Base-by-base conservation (phyloP, 2,888 invertebrate genomes). In the Dolichomitus sp. region DNA sequence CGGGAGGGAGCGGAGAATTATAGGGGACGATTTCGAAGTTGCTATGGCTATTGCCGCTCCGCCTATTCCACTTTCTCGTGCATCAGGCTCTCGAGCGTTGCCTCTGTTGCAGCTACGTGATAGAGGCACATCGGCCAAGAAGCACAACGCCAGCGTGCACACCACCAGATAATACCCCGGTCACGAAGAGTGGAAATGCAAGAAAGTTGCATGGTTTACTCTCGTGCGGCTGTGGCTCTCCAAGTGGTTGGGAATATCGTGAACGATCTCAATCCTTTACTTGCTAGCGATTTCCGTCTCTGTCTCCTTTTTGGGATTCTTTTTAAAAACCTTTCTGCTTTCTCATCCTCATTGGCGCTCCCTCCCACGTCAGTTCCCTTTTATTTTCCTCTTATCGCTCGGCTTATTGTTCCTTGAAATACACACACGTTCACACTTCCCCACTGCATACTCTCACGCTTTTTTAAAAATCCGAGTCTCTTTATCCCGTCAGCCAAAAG, bases 401-500 rank as follows among this genome's bases (percentile, higher is more conserved):
- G 50, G 19, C 40, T 59, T 30, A 89, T 89, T 89, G 88, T 87
- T 88, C 87, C 85, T 80, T 84, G 85, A 66, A 82, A 86, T 87
- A 84, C 61, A 63, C 42, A 17, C 17, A 40, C 33, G 30, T 33
- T 57, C 70, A 59, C 57, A 68, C 81, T 70, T 66, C 42, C 40
- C 33, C 27, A 27, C 5, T 27, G 54, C 23, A 54, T 12, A 54
- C 12, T 42, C 30, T 7, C 42, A 23, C 12, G 19, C 57, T 27
- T 45, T 59, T 59, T 30, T 19, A 30, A 59, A 57, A 59, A 17
- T 19, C 19, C n/a, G 12, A 33, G 54, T 40, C 61, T 63, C 33
- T 61, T 52, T 63, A 33, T 63, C 78, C 80, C 79, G 81, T 87
- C 80, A 81, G 42, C 82, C 83, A 75, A 88, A 87, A 88, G 85